Percentiles rank a stretch among this genome's conserved stretches.
These are phyloP conservation scores for Ochotona curzoniae DNA, from an alignment of 2,113 vertebrate species.

Conservation along the genomic window DNA sequence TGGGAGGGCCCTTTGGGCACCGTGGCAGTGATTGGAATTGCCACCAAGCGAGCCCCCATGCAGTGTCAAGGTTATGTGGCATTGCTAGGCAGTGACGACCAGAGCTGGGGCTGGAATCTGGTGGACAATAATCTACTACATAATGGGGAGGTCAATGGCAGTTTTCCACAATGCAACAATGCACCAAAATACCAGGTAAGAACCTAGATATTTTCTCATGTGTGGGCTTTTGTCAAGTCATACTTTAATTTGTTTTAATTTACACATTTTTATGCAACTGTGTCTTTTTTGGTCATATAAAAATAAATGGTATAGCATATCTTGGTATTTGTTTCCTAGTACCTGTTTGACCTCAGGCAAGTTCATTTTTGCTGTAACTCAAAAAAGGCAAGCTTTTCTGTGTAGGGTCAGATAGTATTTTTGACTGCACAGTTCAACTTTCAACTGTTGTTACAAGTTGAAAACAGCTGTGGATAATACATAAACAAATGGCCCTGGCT, in stretches of 20 bases:
- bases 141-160: conserved; percentile 98
- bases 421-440: conserved; percentile 12
- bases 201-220: neutral
- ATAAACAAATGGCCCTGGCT: neutral
- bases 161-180: conserved; percentile 99
- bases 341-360: conserved; percentile 34
- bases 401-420: conserved; percentile 35
- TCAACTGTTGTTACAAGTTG: neutral
- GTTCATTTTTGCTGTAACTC: neutral
- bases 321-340: conserved; percentile 62
- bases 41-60: conserved; percentile 96
- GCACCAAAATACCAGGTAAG: conserved; percentile 99
- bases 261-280: conserved; percentile 12
- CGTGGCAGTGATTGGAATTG: conserved; percentile 97
- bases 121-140: conserved; percentile 99
- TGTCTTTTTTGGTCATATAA: conserved; percentile 51
- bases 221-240: conserved; percentile 26
- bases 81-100: conserved; percentile 97
- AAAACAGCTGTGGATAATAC: neutral
- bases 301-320: conserved; percentile 1
- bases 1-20: conserved; percentile 99
- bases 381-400: neutral
- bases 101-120: conserved; percentile 99
- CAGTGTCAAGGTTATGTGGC: conserved; percentile 99
- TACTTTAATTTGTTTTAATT: conserved; percentile 50